phyloP scores from a whole-genome alignment of 1,140 invertebrate species.

The Drosophila pachea region DNA sequence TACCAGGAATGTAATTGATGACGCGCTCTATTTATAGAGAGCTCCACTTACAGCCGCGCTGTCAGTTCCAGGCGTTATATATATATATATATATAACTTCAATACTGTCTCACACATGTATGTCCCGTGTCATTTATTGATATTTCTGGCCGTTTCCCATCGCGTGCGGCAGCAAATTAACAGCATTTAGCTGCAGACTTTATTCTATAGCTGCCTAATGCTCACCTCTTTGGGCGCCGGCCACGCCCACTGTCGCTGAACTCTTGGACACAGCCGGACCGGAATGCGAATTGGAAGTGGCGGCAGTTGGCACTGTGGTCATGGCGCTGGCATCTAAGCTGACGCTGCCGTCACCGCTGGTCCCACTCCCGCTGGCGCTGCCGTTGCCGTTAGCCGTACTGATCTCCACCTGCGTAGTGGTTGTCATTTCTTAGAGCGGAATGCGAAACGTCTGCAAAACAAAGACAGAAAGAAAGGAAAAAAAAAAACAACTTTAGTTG shows the following conservation, averaged over 20 bases:
- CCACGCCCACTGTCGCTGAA: conserved; percentile 13
- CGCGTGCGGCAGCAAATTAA: conserved; percentile 41
- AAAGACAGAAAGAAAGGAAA: conserved; percentile 15
- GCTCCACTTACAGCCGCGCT: not conserved
- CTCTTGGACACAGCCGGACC: conserved; percentile 36
- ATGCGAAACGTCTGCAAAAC: conserved; percentile 26
- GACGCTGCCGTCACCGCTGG: conserved; percentile 24
- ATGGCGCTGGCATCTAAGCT: conserved; percentile 14
- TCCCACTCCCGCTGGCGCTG: conserved; percentile 18
- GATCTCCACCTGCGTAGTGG: conserved; percentile 57
- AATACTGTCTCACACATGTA: conserved; percentile 19
- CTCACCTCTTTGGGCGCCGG: conserved; percentile 54
- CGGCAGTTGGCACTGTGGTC: conserved; percentile 18
- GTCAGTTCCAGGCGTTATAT: conserved; percentile 1
- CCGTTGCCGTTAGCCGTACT: conserved; percentile 40
- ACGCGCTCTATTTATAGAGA: conserved; percentile 7
- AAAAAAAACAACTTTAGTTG: not conserved
- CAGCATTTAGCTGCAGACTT: conserved; percentile 32
- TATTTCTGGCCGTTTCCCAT: conserved; percentile 10
- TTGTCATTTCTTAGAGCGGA: conserved; percentile 53
- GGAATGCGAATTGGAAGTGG: conserved; percentile 14
- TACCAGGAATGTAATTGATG: conserved; percentile 10
- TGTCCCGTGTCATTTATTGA: conserved; percentile 9
- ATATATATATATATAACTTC: not conserved
- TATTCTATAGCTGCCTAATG: not conserved